Base-by-base conservation (phyloP, 2,113 vertebrate genomes). In the Crotalus horridus region DNA sequence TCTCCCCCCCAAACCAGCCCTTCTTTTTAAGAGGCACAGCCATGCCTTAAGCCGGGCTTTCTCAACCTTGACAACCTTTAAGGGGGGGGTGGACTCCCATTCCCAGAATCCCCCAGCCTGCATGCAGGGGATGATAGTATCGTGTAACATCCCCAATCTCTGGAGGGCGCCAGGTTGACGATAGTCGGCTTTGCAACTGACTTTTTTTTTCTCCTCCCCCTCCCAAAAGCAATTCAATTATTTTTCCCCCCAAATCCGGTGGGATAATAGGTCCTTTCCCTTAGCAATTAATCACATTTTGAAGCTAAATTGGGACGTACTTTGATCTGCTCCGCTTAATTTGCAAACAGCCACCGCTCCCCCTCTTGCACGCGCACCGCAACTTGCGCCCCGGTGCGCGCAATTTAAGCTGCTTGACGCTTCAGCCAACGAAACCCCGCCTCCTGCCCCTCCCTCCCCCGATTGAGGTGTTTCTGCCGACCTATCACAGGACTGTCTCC, bases 321-420 rank as follows among this genome's bases (percentile, higher is more conserved):
- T 88, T 29, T 6, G 33, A 33, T 48, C 55, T 24, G 48, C 48
- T 13, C 11, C 4, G 33, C 0, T 6, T 9, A 85, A 24, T 0
- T 33, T 51, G n/a, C 51, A 6, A 8, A 6, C 26, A 61, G 12
- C 58, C 20, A 3, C 39, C 29, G 7, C 4, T 26, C 6, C 13
- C 26, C 46, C 1, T 12, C 1, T 46, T 33, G 89, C 58, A 4
- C 33, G 58, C 24, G 6, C 92, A 15, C 0, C 85, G 21, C 29
- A 46, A n/a, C 58, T 11, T 23, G 12, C 12, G 7, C n/a, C 61
- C 61, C 61, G 5, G 1, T 11, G 1, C 10, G 61, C 61, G 1
- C 61, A 69, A n/a, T 6, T 0, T n/a, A 69, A n/a, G 1, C 3
- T 13, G 61, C 3, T 29, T 46, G 61, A 13, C 11, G 61, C 61